A percentile compares a stretch with the other conserved stretches of the same genome.
phyloP scores from a whole-genome alignment of 30 jellyfish, hydroid and myxozoan species.

The Hydractinia symbiolongicarpus region DNA sequence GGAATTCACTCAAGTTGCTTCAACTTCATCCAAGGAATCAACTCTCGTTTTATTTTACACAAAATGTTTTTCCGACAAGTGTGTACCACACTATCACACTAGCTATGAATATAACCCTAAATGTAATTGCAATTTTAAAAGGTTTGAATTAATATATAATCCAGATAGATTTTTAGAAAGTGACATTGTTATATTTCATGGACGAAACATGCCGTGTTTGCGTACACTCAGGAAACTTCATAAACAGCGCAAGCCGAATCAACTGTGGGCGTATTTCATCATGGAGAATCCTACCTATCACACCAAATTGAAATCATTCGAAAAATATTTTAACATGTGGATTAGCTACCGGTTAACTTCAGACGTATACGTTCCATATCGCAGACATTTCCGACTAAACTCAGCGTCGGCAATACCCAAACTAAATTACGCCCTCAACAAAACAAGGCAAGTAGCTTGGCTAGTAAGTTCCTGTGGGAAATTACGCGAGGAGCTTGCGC shows the following conservation, averaged over 20 bases:
- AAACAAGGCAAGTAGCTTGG: slow-evolving; percentile 19
- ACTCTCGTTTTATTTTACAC: too few relatives aligned
- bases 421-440: neutral
- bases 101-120: neutral
- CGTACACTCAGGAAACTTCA: neutral
- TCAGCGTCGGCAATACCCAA: neutral
- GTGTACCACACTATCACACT: too few relatives aligned
- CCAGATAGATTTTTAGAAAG: neutral
- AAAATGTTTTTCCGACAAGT: too few relatives aligned
- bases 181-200: neutral
- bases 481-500: neutral
- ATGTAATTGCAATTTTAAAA: neutral
- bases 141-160: neutral
- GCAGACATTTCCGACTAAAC: neutral
- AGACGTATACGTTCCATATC: slow-evolving; percentile 16
- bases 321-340: neutral
- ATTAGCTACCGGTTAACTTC: neutral
- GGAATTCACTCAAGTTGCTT: too few relatives aligned
- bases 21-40: too few relatives aligned
- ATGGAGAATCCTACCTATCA: neutral
- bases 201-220: slow-evolving; percentile 1
- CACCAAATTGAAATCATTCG: neutral
- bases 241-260: neutral
- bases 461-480: slow-evolving; percentile 2
- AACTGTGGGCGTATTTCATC: slow-evolving; percentile 16